Evolutionary conservation across 1,140 invertebrate species (phyloP).

Genomic region (Ceratitis capitata): DNA sequence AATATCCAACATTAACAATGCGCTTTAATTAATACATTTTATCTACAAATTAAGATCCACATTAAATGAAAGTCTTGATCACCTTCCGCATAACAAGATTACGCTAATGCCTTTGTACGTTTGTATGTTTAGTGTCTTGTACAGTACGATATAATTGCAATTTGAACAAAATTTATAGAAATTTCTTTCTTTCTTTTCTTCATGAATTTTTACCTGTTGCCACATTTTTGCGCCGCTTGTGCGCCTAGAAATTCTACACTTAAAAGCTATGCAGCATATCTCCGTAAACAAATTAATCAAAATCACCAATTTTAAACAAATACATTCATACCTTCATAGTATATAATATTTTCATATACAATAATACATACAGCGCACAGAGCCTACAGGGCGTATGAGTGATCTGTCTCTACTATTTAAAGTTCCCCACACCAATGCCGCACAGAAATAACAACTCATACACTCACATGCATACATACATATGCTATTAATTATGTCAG

Average conservation of each 20-base stretch:
- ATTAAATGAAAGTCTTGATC: background rate
- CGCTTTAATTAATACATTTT: background rate
- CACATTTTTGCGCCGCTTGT: background rate
- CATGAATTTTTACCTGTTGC: background rate
- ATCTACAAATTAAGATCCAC: background rate
- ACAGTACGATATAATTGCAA: background rate
- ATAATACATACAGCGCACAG: background rate
- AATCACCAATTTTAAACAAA: background rate
- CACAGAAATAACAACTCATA: no score
- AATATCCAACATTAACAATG: background rate
- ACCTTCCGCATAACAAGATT: background rate
- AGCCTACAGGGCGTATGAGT: slow-evolving; percentile 15
- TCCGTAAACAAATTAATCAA: background rate
- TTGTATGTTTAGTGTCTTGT: background rate
- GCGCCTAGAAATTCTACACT: background rate
- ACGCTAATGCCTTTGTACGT: background rate
- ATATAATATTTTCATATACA: background rate
- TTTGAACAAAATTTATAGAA: background rate
- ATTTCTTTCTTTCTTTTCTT: no score
- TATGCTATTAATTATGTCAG: background rate
- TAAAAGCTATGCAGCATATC: background rate
- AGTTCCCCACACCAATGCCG: no score
- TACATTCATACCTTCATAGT: background rate
- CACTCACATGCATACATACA: background rate
- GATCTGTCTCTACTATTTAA: background rate